Evolutionary conservation across 2,113 vertebrate species (phyloP), one percentile per base, ranked within the genome.

Genomic region (Rhea pennata): DNA sequence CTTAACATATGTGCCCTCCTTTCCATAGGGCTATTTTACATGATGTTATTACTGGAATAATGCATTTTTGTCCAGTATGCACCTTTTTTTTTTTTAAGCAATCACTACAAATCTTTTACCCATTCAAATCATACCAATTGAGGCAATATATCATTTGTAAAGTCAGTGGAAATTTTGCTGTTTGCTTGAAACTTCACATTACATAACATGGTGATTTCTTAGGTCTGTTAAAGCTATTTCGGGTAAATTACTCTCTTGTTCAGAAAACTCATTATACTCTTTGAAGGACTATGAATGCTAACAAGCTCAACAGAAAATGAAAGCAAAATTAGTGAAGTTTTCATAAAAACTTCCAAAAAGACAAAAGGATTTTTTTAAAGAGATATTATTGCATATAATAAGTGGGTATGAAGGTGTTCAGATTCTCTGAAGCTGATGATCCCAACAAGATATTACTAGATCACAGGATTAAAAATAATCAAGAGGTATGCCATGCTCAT

Each of bases 341-440:
- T 54, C 5, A 15, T 20, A 11, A 10, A 58, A 59, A 59, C 29
- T 33, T 7, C 9, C 48, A 51, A 73, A 48, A 54, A 56, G 4
- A 40, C 9, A 12, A 12, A 69, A 33, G 5, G 5, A 14, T 29
- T 44, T 11, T 48, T 58, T 58, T 62, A 31, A 59, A 31, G 31
- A 58, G 31, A 59, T 59, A 33, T 59, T 59, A 59, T 6, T 53
- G 21, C 58, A 84, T 40, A 62, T 7, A n/a, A 50, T 14, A 29
- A 29, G 23, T 17, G 13, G 54, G 23, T 17, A 11, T 23, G 71
- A 84, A 78, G 2, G 1, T 31, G 8, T 0, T 3, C 24, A 54
- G 36, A 54, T 72, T 66, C 36, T 78, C 13, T 0, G 1, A 79
- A 33, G 29, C 31, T 72, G 46, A 56, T 20, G 62, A 53, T 0